These are phyloP conservation scores for Stichodactyla mertensii DNA, from an alignment of 64 coral and sea anemone genomes.

Conservation along the genomic window DNA sequence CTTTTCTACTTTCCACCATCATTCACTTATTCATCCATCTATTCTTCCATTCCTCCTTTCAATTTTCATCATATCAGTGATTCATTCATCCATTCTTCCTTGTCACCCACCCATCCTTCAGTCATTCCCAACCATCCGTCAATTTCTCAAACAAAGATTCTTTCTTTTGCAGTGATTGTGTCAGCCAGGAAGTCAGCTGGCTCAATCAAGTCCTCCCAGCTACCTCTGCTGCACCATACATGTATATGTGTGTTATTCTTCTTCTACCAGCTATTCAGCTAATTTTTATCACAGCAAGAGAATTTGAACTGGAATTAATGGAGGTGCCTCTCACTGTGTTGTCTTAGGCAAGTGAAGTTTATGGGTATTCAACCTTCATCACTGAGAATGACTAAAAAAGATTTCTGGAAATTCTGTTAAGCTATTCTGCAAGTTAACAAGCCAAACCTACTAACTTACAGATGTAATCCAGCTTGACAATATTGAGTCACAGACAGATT, in stretches of 20 bases:
- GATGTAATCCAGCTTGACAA: not conserved
- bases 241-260: not conserved
- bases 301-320: not conserved
- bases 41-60: not conserved
- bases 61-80: not conserved
- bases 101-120: not conserved
- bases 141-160: not conserved
- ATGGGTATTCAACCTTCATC: not conserved
- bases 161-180: constrained; percentile 3
- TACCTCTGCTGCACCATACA: not conserved
- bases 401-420: not conserved
- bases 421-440: not conserved
- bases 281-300: not conserved
- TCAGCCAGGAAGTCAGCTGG: not conserved
- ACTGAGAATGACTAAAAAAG: not conserved
- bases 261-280: not conserved
- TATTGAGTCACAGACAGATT: not conserved
- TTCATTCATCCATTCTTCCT: not conserved
- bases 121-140: not conserved
- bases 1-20: too few relatives aligned
- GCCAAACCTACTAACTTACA: not conserved
- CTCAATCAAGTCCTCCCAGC: not conserved
- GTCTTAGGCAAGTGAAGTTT: not conserved
- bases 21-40: not conserved
- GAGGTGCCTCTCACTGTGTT: not conserved